phyloP scores from a whole-genome alignment of 1,140 invertebrate genomes.

The Phenacoccus solenopsis region DNA sequence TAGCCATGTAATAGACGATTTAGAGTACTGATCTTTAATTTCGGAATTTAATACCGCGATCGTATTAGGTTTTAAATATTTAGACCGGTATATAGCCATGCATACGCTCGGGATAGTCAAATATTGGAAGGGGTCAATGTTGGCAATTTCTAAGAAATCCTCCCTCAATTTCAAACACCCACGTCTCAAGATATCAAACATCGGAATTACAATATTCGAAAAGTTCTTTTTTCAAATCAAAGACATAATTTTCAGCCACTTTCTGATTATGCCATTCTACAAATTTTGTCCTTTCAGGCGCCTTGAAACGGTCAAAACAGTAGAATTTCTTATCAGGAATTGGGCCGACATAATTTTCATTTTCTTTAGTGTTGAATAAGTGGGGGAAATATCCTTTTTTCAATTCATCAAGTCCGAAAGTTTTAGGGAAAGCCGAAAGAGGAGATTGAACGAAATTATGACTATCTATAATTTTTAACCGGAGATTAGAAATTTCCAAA shows the following conservation, averaged over 20 bases:
- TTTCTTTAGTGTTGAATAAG: conserved; percentile 19
- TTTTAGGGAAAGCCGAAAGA: conserved; percentile 9
- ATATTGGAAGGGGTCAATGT: conserved; percentile 15
- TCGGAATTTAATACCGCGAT: neutral
- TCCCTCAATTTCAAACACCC: conserved; percentile 20
- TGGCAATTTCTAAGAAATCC: conserved; percentile 8
- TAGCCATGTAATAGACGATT: conserved; percentile 12
- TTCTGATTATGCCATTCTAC: conserved; percentile 18
- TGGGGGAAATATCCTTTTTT: conserved; percentile 23
- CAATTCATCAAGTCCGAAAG: conserved; percentile 12
- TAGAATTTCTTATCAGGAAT: conserved; percentile 20
- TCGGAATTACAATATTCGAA: conserved; percentile 21
- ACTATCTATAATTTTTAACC: conserved; percentile 17
- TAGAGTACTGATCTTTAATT: conserved; percentile 2
- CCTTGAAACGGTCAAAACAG: conserved; percentile 12
- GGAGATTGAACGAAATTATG: conserved; percentile 9
- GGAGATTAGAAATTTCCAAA: neutral
- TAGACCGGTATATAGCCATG: conserved; percentile 18
- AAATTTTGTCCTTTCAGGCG: conserved; percentile 10
- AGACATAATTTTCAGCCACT: conserved; percentile 18
- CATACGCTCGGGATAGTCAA: neutral
- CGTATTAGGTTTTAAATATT: conserved; percentile 3
- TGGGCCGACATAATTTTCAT: conserved; percentile 20
- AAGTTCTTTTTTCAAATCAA: conserved; percentile 18
- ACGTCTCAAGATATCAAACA: conserved; percentile 21